phyloP scores from a whole-genome alignment of 2,113 vertebrate genomes.

The Taxidea taxus region DNA sequence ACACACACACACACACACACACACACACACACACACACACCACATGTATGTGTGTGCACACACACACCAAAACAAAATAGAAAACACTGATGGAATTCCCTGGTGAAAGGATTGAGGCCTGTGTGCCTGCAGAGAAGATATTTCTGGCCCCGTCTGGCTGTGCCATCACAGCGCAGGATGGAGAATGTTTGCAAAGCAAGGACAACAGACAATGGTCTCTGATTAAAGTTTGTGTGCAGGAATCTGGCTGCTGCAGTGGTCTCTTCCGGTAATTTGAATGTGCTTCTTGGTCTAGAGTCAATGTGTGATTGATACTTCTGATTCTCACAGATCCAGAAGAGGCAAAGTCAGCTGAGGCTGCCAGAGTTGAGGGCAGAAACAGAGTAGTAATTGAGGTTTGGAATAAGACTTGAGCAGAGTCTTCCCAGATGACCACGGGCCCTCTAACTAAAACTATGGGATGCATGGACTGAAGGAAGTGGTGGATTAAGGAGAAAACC shows the following conservation, averaged over 20 bases:
- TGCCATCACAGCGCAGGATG: not conserved
- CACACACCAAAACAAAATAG: not conserved
- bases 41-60: not conserved
- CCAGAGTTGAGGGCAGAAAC: not conserved
- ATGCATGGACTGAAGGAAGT: not conserved
- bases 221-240: not conserved
- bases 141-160: not conserved
- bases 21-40: not conserved
- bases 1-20: not conserved
- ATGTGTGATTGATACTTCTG: not conserved
- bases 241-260: not conserved
- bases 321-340: not conserved
- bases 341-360: not conserved
- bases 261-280: not conserved
- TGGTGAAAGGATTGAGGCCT: not conserved
- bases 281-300: not conserved
- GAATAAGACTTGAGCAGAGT: not conserved
- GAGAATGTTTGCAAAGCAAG: not conserved
- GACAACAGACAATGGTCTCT: not conserved
- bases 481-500: fast-evolving
- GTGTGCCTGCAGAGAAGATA: not conserved
- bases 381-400: not conserved
- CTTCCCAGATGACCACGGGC: fast-evolving
- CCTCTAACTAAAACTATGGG: not conserved
- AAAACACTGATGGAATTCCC: not conserved